Evolutionary conservation across 2,888 invertebrate species (phyloP), one percentile per base, ranked within the genome.

Genomic region (Clusia tigrina): DNA sequence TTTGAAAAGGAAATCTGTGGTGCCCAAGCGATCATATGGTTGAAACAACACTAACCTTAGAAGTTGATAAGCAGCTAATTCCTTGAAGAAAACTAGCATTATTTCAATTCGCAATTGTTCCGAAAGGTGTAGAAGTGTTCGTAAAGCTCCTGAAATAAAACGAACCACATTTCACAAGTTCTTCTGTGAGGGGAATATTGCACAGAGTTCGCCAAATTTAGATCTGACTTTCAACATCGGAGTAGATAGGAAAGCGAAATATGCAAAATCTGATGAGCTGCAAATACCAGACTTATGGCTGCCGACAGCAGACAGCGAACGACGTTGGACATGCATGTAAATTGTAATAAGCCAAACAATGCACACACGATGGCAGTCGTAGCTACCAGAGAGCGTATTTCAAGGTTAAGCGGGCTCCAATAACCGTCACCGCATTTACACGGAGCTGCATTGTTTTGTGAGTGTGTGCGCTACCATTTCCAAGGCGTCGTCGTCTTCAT

Each of bases 331-430:
- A 65, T 60, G 65, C 65, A 62, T 65, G 59, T 65, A 62, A 60
- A 59, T 56, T 60, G 62, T 60, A 62, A 62, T 57, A 60, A 60
- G 52, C 57, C 64, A 56, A 59, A 25, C 64, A 53, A 48, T 48
- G 22, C 48, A 48, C 6, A 48, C 48, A 48, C 48, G 48, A 48
- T 48, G 20, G 20, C 18, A 48, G 22, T 48, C 48, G 22, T 5
- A 18, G 48, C 48, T 48, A 60, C 57, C 61, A 63, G 64, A 64
- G 22, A 18, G 48, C 48, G 48, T 48, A 60, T 68, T 70, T 71
- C 72, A 71, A 71, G 71, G 69, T 71, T 72, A 69, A 70, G 69
- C 69, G 67, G 69, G 64, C 67, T 69, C 57, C 69, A 69, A 71
- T 69, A 70, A 67, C 67, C 66, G 65, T 67, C 68, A 67, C 69